Evolutionary conservation across 2,797 vertebrate species (phyloP).

Genomic region (Lepus oiostolus): DNA sequence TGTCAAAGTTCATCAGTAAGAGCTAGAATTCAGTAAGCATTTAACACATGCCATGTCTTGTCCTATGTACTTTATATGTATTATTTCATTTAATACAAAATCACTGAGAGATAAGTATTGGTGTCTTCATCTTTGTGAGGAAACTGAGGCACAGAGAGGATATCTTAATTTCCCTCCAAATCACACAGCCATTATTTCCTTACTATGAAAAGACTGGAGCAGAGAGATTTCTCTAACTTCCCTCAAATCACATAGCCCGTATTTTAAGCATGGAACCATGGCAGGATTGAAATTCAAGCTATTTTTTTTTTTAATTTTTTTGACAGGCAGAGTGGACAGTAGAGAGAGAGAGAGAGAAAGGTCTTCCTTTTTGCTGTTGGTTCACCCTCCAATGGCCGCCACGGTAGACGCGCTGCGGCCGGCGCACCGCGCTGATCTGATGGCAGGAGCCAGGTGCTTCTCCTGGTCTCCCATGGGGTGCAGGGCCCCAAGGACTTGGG

Average conservation of each 20-base stretch:
- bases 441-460: too few relatives aligned
- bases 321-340: too few relatives aligned
- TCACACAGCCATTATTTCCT: background rate
- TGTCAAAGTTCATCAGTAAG: background rate
- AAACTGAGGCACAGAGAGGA: constrained; percentile 31
- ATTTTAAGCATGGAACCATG: background rate
- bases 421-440: too few relatives aligned
- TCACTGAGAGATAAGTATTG: background rate
- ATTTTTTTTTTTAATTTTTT: too few relatives aligned
- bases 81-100: constrained; percentile 16
- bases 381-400: too few relatives aligned
- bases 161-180: background rate
- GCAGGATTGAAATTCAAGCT: background rate
- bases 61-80: background rate
- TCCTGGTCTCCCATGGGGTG: too few relatives aligned
- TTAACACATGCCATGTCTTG: background rate
- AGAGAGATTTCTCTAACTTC: background rate
- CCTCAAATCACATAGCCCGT: background rate
- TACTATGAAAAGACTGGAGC: background rate
- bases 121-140: background rate
- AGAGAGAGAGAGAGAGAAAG: too few relatives aligned
- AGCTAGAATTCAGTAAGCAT: constrained; percentile 7
- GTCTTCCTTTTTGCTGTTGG: too few relatives aligned
- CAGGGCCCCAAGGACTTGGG: too few relatives aligned
- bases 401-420: too few relatives aligned